Conservation (phyloP, 2,113 vertebrate genomes). For the Sterna hirundo region DNA sequence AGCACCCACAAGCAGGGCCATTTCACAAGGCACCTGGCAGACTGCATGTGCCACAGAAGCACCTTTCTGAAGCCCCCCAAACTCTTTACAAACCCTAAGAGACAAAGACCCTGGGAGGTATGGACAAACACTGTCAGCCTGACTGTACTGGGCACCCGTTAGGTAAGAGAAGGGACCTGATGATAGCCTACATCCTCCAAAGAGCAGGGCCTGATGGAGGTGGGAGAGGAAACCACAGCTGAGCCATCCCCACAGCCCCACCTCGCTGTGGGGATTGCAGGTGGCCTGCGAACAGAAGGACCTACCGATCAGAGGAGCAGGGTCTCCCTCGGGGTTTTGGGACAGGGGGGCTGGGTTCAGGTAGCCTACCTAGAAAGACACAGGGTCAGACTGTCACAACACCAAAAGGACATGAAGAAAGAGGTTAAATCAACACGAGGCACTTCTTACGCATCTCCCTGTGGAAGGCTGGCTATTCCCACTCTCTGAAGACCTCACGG, state of each 20-base stretch:
- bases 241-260: background rate
- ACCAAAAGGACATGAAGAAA: background rate
- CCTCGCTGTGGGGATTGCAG: background rate
- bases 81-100: background rate
- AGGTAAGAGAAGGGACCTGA: background rate
- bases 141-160: background rate
- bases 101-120: background rate
- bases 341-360: constrained; percentile 63
- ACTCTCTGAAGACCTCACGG: background rate
- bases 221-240: background rate
- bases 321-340: constrained; percentile 79
- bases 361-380: constrained; percentile 67
- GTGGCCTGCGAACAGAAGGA: background rate
- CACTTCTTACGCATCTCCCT: background rate
- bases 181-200: background rate
- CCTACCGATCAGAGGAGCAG: constrained; percentile 75
- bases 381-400: constrained; percentile 45
- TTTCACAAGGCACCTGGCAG: background rate
- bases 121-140: background rate
- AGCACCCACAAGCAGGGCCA: background rate
- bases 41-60: background rate
- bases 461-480: background rate
- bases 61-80: background rate
- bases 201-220: background rate
- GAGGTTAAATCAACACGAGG: background rate